Conservation (phyloP, 2,888 invertebrate species). For the Ypsolopha sequella region DNA sequence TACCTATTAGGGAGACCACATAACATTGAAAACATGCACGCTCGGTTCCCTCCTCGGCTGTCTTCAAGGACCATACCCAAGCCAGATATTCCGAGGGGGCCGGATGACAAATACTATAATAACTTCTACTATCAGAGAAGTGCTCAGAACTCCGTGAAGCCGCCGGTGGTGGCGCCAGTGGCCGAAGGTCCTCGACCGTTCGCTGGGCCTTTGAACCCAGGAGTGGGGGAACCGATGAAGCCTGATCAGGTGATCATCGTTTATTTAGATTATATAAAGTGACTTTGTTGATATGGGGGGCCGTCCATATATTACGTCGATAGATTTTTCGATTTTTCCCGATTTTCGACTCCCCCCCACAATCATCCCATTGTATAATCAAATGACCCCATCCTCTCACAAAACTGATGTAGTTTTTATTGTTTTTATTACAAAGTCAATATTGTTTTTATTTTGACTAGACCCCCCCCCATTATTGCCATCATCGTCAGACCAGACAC, state of each 20-base stretch:
- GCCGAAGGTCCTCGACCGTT: slow-evolving; percentile 22
- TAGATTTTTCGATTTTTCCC: too few relatives aligned
- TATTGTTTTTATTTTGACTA: too few relatives aligned
- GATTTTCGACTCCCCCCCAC: too few relatives aligned
- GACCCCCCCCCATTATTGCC: too few relatives aligned
- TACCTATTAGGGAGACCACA: slow-evolving; percentile 44
- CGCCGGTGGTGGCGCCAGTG: slow-evolving; percentile 48
- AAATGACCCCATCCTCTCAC: too few relatives aligned
- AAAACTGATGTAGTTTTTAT: too few relatives aligned
- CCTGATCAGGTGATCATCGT: slow-evolving; percentile 24
- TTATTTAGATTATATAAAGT: too few relatives aligned
- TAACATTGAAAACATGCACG: slow-evolving; percentile 29
- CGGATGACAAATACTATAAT: slow-evolving; percentile 32
- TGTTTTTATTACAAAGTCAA: too few relatives aligned
- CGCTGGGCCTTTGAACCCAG: background rate
- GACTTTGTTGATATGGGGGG: too few relatives aligned
- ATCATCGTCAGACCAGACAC: too few relatives aligned
- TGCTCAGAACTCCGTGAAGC: slow-evolving; percentile 33
- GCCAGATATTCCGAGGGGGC: slow-evolving; percentile 41
- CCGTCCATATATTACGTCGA: too few relatives aligned
- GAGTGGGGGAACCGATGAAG: slow-evolving; percentile 9
- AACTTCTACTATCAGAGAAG: slow-evolving; percentile 34
- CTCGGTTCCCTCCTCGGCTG: slow-evolving; percentile 33
- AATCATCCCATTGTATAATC: too few relatives aligned
- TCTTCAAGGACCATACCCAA: slow-evolving; percentile 40